These are phyloP conservation scores for Dicyema japonicum DNA, from an alignment of 1,140 invertebrate genomes.

Conservation along the genomic window DNA sequence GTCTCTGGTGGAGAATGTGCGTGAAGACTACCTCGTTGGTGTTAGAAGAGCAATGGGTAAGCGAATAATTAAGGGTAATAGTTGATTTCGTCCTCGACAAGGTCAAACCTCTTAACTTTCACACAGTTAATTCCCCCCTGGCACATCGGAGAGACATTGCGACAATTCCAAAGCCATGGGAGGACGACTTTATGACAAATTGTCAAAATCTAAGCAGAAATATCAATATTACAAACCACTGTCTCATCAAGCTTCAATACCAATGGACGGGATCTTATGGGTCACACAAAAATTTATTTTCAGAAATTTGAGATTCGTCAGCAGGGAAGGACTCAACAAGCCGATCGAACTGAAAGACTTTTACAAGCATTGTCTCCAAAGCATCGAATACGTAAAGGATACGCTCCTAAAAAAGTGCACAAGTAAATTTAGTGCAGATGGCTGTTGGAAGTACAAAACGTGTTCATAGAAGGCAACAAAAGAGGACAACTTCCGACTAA, in stretches of 20 bases:
- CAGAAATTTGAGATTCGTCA: conserved; percentile 25
- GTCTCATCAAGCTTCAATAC: conserved; percentile 39
- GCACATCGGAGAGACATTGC: conserved; percentile 26
- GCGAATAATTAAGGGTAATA: conserved; percentile 5
- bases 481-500: conserved; percentile 35
- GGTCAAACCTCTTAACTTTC: conserved; percentile 19
- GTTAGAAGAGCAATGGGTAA: conserved; percentile 40
- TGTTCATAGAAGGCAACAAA: conserved; percentile 30
- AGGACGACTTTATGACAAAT: conserved; percentile 21
- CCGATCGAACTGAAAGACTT: conserved; percentile 26
- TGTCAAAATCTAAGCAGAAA: conserved; percentile 25
- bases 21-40: conserved; percentile 41
- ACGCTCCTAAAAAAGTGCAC: conserved; percentile 22
- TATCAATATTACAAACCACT: conserved; percentile 43
- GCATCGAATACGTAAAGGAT: conserved; percentile 23
- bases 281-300: conserved; percentile 16
- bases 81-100: conserved; percentile 39
- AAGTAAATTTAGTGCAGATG: conserved; percentile 15
- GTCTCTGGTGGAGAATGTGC: conserved; percentile 22
- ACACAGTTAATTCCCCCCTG: conserved; percentile 11
- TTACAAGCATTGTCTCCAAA: conserved; percentile 21
- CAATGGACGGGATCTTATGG: conserved; percentile 42
- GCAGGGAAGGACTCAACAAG: conserved; percentile 22
- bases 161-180: conserved; percentile 30
- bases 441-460: conserved; percentile 27